These are phyloP conservation scores for Drosophila koepferae DNA, from an alignment of 2,888 invertebrate species.

Conservation along the genomic window DNA sequence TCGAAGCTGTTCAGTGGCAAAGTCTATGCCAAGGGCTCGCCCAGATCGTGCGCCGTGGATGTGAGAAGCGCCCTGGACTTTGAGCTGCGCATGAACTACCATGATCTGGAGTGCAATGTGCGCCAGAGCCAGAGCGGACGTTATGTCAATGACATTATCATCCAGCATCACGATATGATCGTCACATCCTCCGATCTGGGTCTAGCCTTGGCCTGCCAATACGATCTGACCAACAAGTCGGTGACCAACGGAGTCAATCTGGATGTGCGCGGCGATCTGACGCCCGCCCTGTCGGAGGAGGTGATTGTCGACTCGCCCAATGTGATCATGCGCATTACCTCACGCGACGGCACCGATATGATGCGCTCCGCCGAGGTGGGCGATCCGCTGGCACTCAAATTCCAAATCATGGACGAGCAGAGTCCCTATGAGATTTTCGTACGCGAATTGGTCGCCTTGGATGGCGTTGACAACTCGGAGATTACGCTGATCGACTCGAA, in stretches of 20 bases:
- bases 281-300: slow-evolving; percentile 93
- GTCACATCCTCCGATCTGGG: slow-evolving; percentile 97
- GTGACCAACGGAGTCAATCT: slow-evolving; percentile 96
- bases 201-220: slow-evolving; percentile 95
- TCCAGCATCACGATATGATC: slow-evolving; percentile 97
- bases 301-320: slow-evolving; percentile 97
- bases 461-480: slow-evolving; percentile 96
- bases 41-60: slow-evolving; percentile 96
- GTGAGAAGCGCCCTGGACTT: slow-evolving; percentile 95
- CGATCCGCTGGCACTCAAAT: slow-evolving; percentile 95
- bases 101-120: slow-evolving; percentile 96
- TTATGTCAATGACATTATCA: slow-evolving; percentile 95
- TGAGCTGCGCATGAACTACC: slow-evolving; percentile 96
- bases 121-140: slow-evolving; percentile 94
- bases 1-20: slow-evolving; percentile 90
- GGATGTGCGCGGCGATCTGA: slow-evolving; percentile 94
- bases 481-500: slow-evolving; percentile 95
- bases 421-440: slow-evolving; percentile 98
- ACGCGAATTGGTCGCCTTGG: slow-evolving; percentile 96
- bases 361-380: slow-evolving; percentile 96
- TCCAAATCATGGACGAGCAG: slow-evolving; percentile 96
- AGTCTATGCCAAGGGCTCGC: slow-evolving; percentile 91
- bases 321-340: slow-evolving; percentile 96
- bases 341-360: slow-evolving; percentile 92
- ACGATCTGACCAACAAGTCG: slow-evolving; percentile 96